Conservation (phyloP, 2,797 vertebrate genomes). For the Acanthopagrus latus region DNA sequence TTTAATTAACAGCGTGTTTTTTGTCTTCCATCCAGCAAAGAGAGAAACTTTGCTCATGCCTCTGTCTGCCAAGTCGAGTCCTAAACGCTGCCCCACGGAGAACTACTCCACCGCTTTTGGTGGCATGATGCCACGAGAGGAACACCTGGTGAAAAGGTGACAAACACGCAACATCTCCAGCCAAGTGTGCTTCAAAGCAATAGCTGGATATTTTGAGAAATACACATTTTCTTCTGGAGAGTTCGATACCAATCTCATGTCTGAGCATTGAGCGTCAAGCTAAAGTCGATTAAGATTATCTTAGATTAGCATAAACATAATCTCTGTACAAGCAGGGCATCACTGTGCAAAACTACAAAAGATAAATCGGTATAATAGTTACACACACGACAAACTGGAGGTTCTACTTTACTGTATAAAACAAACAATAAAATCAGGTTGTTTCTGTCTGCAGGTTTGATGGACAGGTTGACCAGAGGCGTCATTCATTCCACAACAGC, state of each 20-base stretch:
- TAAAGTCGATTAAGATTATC: too few species aligned
- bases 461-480: slow-evolving; percentile 86
- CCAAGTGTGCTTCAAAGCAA: too few species aligned
- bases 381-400: too few species aligned
- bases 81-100: slow-evolving; percentile 94
- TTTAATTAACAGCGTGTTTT: background rate
- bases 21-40: slow-evolving; percentile 83
- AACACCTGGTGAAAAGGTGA: slow-evolving; percentile 79
- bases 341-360: too few species aligned
- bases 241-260: too few species aligned
- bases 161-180: background rate
- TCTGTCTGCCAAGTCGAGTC: slow-evolving; percentile 91
- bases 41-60: slow-evolving; percentile 92
- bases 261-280: too few species aligned
- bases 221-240: too few species aligned
- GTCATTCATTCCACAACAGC: slow-evolving; percentile 79
- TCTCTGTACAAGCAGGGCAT: too few species aligned
- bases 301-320: too few species aligned
- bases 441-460: slow-evolving; percentile 82
- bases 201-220: background rate
- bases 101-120: slow-evolving; percentile 95
- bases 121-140: slow-evolving; percentile 86
- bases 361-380: too few species aligned
- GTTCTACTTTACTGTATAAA: background rate
- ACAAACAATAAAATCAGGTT: background rate